Evolutionary conservation across 2,797 vertebrate species (phyloP), one percentile per base, ranked within the genome.

Genomic region (Anas acuta): DNA sequence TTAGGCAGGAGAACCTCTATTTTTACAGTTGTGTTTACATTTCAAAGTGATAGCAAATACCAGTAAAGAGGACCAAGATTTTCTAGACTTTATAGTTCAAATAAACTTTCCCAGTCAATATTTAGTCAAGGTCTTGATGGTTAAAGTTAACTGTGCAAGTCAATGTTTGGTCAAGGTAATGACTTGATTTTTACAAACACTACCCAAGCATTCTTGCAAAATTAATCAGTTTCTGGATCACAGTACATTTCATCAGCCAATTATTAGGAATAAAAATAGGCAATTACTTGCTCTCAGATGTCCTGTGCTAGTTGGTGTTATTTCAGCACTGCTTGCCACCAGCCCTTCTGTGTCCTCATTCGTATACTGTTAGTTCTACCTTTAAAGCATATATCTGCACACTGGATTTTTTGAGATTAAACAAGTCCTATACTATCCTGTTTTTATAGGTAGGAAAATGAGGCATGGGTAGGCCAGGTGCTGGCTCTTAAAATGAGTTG

Each of bases 61-160:
- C 76, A 61, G 72, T 43, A 64, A 85, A 80, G 66, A 71, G 73
- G 69, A 92, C 72, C 64, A 92, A 5, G 90, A 62, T 91, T 91
- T 95, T 80, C 83, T 86, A 41, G 85, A 79, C 70, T 70, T 77
- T 72, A 20, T 49, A 87, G 65, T 92, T 95, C 89, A 94, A 94
- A 95, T 95, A 92, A 95, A 95, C 92, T 95, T 96, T 94, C 78
- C 69, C 49, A 77, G 95, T 96, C 95, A 96, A 95, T 96, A 96
- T 96, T 96, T 96, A 92, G 84, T 87, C 88, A 94, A 71, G 88
- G 84, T 92, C 89, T 88, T 70, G 70, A 69, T 94, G 87, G 84
- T 94, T 92, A 88, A 95, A 94, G 92, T 88, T 95, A 96, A 92
- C 91, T 85, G 84, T 92, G 87, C 89, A 86, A 96, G 90, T 93